Evolutionary conservation across 1,140 invertebrate species (phyloP), one percentile per base, ranked within the genome.

Genomic region (Drosophila pectinifera): DNA sequence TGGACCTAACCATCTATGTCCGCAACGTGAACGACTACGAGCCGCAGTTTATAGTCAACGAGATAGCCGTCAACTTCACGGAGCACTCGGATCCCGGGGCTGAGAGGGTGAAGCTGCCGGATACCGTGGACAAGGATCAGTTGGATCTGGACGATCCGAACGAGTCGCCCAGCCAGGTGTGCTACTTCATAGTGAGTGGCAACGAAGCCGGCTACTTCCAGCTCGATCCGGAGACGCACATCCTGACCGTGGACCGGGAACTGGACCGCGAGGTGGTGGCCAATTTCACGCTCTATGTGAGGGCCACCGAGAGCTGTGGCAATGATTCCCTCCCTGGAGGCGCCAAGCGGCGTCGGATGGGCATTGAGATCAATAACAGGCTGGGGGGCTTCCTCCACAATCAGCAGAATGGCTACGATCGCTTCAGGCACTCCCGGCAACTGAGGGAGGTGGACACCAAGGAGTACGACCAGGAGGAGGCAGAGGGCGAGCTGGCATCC

Each of bases 1-100:
- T 98, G 7, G 97, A 98, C 92, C 91, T 98, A 0, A 97, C 96
- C n/a, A 95, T 98, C 76, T 97, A 97, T 81, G 96, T 98, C 0
- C 95, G 95, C 39, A 97, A 98, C 92, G 96, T 98, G 0, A 97
- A 98, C 92, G 97, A 97, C 85, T 97, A 96, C 85, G 95, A 97
- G 76, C 97, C 97, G 0, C 95, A 97, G 75, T 98, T 98, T 92
- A 93, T 96, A 14, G 92, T 95, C n/a, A 95, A 96, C 73, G 93
- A 95, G 46, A 95, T 96, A 74, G 82, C 93, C 20, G 93, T 96
- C 0, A 96, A 96, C 92, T 96, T 98, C 58, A 97, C 96, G 53
- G 97, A 98, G 92, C 97, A 98, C 91, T 92, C 94, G 11, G 79
- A 93, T 43, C 94, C 96, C 1, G 95, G 95, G 1, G 90, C 94